phyloP scores from a whole-genome alignment of 2,888 invertebrate genomes.

The Psylliodes chrysocephalus region DNA sequence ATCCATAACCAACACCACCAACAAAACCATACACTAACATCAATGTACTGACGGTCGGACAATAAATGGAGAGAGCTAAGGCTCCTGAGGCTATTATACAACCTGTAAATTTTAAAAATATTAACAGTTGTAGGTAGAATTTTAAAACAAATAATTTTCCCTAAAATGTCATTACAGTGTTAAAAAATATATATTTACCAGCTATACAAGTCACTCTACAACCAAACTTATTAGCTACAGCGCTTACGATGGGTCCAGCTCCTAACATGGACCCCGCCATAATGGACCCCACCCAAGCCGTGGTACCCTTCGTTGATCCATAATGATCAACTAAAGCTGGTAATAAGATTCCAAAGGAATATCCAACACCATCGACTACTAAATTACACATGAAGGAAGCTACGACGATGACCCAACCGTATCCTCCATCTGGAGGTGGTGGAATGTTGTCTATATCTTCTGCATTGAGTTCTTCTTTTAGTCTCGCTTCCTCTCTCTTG shows the following conservation, averaged over 20 bases:
- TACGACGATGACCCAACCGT: constrained; percentile 94
- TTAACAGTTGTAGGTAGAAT: background rate
- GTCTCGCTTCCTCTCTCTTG: constrained; percentile 80
- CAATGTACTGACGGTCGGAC: constrained; percentile 85
- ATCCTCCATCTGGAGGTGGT: constrained; percentile 91
- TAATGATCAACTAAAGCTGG: constrained; percentile 82
- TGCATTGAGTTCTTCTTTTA: constrained; percentile 63
- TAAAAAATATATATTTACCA: constrained; percentile 67
- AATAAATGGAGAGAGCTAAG: constrained; percentile 86
- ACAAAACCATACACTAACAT: constrained; percentile 83
- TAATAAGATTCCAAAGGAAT: constrained; percentile 95
- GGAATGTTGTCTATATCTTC: constrained; percentile 77
- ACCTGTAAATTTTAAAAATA: constrained; percentile 4
- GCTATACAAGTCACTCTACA: constrained; percentile 93
- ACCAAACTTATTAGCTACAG: constrained; percentile 92
- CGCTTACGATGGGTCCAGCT: constrained; percentile 94
- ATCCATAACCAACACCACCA: constrained; percentile 69
- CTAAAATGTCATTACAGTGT: too few relatives aligned
- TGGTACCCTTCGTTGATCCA: constrained; percentile 87
- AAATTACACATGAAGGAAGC: constrained; percentile 98
- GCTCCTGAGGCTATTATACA: constrained; percentile 84
- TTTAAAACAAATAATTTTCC: too few relatives aligned
- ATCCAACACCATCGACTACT: constrained; percentile 98
- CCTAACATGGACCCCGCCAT: constrained; percentile 95
- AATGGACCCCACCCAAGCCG: constrained; percentile 94